These are phyloP conservation scores for Nebria ingens DNA, from an alignment of 1,140 invertebrate genomes.

Conservation along the genomic window DNA sequence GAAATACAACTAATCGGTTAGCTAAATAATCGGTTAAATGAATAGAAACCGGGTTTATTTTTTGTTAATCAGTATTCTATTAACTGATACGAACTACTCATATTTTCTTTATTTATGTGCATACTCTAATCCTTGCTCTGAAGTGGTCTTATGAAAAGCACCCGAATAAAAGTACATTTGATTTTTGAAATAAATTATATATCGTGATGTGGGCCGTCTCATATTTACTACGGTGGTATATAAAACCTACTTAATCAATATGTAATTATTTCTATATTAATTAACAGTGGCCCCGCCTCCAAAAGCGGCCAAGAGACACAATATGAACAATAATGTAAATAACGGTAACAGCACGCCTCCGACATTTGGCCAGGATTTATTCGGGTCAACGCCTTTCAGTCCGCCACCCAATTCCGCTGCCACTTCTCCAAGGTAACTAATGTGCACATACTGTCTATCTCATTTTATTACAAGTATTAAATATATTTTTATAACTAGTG, in stretches of 20 bases:
- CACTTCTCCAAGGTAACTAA: conserved; percentile 21
- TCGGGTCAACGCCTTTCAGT: conserved; percentile 54
- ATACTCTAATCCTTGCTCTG: too few species aligned
- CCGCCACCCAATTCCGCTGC: conserved; percentile 20
- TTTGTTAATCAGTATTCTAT: too few species aligned
- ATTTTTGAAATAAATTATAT: too few species aligned
- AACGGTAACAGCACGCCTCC: conserved; percentile 40
- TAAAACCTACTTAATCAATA: not conserved
- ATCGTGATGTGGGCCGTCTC: conserved; percentile 14
- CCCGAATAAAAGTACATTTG: too few species aligned
- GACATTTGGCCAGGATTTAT: conserved; percentile 41
- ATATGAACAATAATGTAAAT: conserved; percentile 35
- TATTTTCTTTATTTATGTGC: too few species aligned
- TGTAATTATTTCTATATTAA: conserved; percentile 13
- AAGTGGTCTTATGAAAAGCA: too few species aligned
- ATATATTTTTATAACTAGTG: conserved; percentile 17
- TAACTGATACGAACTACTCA: too few species aligned
- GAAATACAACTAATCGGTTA: too few species aligned
- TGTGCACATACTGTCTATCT: not conserved
- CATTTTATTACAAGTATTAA: not conserved
- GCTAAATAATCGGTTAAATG: too few species aligned
- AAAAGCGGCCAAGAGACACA: conserved; percentile 55
- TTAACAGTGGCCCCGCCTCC: conserved; percentile 67
- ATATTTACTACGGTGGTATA: not conserved
- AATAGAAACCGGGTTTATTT: too few species aligned